Percentiles rank a stretch among this genome's conserved stretches.
Evolutionary conservation across 1,140 invertebrate genomes (phyloP).

Genomic region (Gryon sp.): DNA sequence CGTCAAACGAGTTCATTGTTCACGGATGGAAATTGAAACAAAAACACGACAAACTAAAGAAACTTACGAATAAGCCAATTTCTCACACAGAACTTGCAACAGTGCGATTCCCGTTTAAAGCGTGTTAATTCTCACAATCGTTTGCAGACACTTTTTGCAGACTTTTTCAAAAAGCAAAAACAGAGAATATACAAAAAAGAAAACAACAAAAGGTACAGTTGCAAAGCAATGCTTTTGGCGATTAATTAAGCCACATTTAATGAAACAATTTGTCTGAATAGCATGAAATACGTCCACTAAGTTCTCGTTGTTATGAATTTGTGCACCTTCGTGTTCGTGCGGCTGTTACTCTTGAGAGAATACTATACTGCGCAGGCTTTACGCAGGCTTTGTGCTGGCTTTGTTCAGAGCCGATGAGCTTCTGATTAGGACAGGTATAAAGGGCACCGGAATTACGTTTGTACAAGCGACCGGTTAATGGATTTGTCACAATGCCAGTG

Average conservation of each 20-base stretch:
- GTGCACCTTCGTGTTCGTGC: slow-evolving; percentile 15
- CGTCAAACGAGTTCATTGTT: too few relatives aligned
- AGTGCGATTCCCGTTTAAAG: too few relatives aligned
- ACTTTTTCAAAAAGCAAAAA: too few relatives aligned
- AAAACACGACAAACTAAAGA: too few relatives aligned
- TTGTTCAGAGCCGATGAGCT: slow-evolving; percentile 46
- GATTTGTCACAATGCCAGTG: slow-evolving; percentile 54
- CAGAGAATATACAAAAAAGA: too few relatives aligned
- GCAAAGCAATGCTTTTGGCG: slow-evolving; percentile 1
- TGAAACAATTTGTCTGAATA: slow-evolving; percentile 35
- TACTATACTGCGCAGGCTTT: slow-evolving; percentile 43
- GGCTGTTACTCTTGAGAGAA: slow-evolving; percentile 41
- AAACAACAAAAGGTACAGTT: too few relatives aligned
- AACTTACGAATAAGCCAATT: too few relatives aligned
- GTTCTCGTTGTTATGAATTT: slow-evolving; percentile 37
- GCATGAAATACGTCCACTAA: slow-evolving; percentile 5
- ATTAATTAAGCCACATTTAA: slow-evolving; percentile 36
- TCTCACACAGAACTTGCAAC: too few relatives aligned
- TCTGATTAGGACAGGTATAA: slow-evolving; percentile 48
- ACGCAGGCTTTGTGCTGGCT: slow-evolving; percentile 40
- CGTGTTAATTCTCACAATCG: too few relatives aligned
- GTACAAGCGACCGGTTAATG: slow-evolving; percentile 49
- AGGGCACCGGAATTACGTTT: slow-evolving; percentile 49
- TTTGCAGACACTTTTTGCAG: too few relatives aligned
- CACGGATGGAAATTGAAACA: too few relatives aligned